Base-by-base conservation (phyloP, 2,888 invertebrate species). In the Napeogenes sylphis region DNA sequence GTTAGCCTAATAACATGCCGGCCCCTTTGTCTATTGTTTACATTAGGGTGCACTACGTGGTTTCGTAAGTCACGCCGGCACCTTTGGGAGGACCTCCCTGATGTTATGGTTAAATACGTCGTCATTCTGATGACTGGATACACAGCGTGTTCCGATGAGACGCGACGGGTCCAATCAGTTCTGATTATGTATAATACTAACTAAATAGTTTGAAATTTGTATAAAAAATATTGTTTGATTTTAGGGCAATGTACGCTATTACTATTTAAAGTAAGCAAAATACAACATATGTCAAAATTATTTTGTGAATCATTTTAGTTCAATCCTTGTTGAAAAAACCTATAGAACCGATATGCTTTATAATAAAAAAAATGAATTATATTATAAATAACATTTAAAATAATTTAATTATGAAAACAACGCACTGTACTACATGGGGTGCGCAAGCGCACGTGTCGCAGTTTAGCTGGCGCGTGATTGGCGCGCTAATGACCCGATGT, bases 21-120 rank as follows among this genome's bases (percentile, higher is more conserved):
- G 88, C 73, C 68, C 77, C 84, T 90, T 90, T 90, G 89, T 85
- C 90, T 80, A 90, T 90, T 90, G 90, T 89, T 88, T 90, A 88
- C 89, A 87, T 86, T 85, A 79, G 89, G 89, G 86, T 83, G 81
- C 81, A 70, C 74, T 80, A 89, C 90, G 89, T 88, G 89, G 81
- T 85, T 86, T 82, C 78, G 85, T 84, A 77, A 83, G 87, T 86
- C 89, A 85, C 79, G 89, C 87, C 89, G 90, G 87, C 78, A 70
- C 76, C 88, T 87, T 88, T 89, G 78, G 68, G 64, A 62, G 73
- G 90, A 89, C 90, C 90, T 85, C 90, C 90, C 89, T 82, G 89
- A 77, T 83, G 85, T 79, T 85, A 81, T 76, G 76, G 80, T 82
- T 82, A 83, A 84, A 80, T 78, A 83, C 83, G 79, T 77, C 82